Evolutionary conservation across 1,140 invertebrate genomes (phyloP), one percentile per base, ranked within the genome.

Genomic region (Trichomalopsis sarcophagae): DNA sequence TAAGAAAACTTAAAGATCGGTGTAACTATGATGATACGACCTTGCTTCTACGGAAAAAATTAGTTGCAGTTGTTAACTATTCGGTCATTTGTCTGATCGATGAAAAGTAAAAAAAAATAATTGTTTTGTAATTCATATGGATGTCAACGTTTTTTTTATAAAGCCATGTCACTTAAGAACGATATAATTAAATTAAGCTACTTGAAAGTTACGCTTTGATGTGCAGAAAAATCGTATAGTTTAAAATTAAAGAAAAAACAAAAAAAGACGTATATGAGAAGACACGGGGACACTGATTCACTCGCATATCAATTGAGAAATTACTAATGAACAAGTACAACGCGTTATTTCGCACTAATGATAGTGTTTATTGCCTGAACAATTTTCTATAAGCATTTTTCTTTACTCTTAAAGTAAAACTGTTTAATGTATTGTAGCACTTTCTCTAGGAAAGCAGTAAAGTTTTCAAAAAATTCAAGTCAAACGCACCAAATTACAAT

Each of bases 241-340:
- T 69, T 85, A 6, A 55, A 55, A 47, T 85, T 66, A n/a, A 84
- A 40, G 3, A 36, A 73, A 62, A 27, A 33, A 77, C 5, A n/a
- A 50, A 11, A 40, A 78, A 62, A 55, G 27, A 21, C 13, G 36
- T 55, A 36, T 69, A 50, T 21, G 17, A 68, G 30, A 81, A 68
- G 21, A 81, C 33, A 85, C 30, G 36, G 68, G 13, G 76, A 78
- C 68, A 83, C 81, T 82, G 23, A 55, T 82, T 77, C 77, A 86
- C 81, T 86, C 76, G 85, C 85, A 86, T 86, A 82, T 80, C 81
- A 86, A 86, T 86, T 82, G 74, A 82, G 23, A 69, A 82, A 62
- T 47, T 73, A 81, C 79, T 85, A 86, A 86, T 78, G 79, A 86
- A 82, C 66, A 86, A 86, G 85, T 86, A 86, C 85, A 86, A 86